Evolutionary conservation across 2,888 invertebrate genomes (phyloP).

Genomic region (Drosophila peninsularis): DNA sequence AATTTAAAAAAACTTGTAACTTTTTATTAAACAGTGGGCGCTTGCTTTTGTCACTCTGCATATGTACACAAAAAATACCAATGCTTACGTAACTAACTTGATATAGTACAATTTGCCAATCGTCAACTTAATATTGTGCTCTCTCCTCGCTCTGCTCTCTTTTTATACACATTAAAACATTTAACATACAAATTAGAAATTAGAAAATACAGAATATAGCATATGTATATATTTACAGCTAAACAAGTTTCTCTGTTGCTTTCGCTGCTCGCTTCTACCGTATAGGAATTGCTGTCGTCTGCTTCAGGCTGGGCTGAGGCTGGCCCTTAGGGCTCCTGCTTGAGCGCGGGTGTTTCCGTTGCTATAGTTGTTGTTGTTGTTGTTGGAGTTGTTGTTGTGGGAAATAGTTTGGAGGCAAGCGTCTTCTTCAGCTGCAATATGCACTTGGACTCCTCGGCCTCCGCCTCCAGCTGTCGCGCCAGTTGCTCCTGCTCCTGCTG

Average conservation of each 20-base stretch:
- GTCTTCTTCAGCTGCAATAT: constrained; percentile 58
- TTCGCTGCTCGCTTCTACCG: constrained; percentile 43
- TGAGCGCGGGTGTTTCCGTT: constrained; percentile 31
- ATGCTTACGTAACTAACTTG: constrained; percentile 63
- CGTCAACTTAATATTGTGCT: constrained; percentile 11
- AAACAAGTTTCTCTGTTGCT: constrained; percentile 27
- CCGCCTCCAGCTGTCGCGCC: constrained; percentile 24
- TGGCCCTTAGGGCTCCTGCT: constrained; percentile 50
- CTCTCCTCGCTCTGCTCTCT: constrained; percentile 6
- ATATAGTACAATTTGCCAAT: constrained; percentile 64
- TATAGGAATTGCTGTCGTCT: constrained; percentile 42
- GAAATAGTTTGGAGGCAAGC: constrained; percentile 65
- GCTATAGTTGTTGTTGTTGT: constrained; percentile 10
- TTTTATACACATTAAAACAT: constrained; percentile 62
- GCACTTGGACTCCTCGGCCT: constrained; percentile 35
- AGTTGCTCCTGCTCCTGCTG: constrained; percentile 10
- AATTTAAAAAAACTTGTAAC: constrained; percentile 74
- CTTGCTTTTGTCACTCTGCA: constrained; percentile 38
- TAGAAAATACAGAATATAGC: constrained; percentile 51
- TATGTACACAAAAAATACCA: constrained; percentile 69
- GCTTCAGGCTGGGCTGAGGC: constrained; percentile 11
- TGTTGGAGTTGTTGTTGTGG: constrained; percentile 30
- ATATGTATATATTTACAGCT: constrained; percentile 34
- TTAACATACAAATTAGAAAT: constrained; percentile 59
- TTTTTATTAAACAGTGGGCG: constrained; percentile 76